phyloP scores from a whole-genome alignment of 2,797 vertebrate genomes.

The Acanthopagrus latus region DNA sequence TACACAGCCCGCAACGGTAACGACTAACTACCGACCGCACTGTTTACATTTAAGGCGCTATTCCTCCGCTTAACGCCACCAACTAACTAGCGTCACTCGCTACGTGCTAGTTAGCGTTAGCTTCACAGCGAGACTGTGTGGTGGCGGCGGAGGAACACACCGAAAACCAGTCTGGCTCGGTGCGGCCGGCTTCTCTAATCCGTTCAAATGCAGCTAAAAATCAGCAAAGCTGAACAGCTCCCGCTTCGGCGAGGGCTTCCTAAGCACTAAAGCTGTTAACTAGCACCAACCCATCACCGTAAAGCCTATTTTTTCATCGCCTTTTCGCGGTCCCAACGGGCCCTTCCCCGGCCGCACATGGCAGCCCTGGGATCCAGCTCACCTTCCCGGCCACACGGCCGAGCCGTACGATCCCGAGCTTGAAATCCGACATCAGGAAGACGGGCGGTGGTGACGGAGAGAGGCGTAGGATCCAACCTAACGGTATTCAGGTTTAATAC shows the following conservation, averaged over 20 bases:
- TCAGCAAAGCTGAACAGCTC: not conserved
- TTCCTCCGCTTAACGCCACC: conserved; percentile 4
- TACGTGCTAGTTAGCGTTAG: conserved; percentile 75
- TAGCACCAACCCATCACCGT: not conserved
- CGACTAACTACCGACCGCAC: fast-evolving
- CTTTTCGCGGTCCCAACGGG: conserved; percentile 73
- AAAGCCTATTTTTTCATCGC: conserved; percentile 34
- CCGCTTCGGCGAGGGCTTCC: not conserved
- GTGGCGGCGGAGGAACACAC: conserved; percentile 48
- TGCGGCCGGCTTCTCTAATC: conserved; percentile 71
- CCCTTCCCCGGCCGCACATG: conserved; percentile 87
- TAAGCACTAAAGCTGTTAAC: not conserved
- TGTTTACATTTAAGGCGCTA: not conserved
- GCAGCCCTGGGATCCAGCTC: conserved; percentile 85
- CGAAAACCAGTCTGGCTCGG: conserved; percentile 59
- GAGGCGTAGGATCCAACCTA: conserved; percentile 60
- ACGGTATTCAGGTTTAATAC: conserved; percentile 40
- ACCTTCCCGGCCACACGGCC: conserved; percentile 99
- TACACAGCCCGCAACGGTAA: not conserved
- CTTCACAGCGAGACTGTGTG: conserved; percentile 48
- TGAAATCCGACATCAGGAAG: conserved; percentile 96
- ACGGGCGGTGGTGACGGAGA: conserved; percentile 55
- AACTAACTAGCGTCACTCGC: conserved; percentile 49
- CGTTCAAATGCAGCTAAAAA: conserved; percentile 49
- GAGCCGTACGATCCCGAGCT: conserved; percentile 97